These are phyloP conservation scores for Triplophysa dalaica DNA, from an alignment of 2,113 vertebrate species.

Conservation along the genomic window DNA sequence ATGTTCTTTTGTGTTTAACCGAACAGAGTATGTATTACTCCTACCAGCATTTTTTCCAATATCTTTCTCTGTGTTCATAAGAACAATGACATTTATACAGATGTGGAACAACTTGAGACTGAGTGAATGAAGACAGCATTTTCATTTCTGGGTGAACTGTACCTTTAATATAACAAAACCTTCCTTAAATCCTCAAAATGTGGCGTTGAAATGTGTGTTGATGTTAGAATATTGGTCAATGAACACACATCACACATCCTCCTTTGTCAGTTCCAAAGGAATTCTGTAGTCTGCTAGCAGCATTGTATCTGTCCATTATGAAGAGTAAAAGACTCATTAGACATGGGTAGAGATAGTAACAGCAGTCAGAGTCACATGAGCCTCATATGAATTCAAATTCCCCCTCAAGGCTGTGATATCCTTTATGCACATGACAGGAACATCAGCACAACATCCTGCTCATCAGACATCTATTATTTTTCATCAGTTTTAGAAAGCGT, in stretches of 20 bases:
- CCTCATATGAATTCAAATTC: slow-evolving; percentile 40
- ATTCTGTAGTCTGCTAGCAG: neutral
- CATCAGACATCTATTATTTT: slow-evolving; percentile 17
- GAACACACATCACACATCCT: neutral
- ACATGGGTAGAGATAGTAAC: neutral
- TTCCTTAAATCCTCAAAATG: too few species aligned
- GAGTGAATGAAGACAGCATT: too few species aligned
- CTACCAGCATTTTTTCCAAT: too few species aligned
- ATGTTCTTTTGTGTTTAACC: too few species aligned
- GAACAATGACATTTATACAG: too few species aligned
- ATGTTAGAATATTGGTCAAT: neutral
- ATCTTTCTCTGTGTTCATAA: too few species aligned
- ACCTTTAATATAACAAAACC: too few species aligned
- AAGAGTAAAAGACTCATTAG: slow-evolving; percentile 22
- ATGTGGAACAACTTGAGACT: too few species aligned
- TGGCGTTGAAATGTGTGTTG: neutral
- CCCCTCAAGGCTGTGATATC: slow-evolving; percentile 7
- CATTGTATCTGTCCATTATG: slow-evolving; percentile 12
- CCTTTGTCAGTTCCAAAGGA: slow-evolving; percentile 6
- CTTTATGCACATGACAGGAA: slow-evolving; percentile 35
- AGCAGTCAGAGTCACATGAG: slow-evolving; percentile 50
- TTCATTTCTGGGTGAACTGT: too few species aligned
- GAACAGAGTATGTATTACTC: too few species aligned
- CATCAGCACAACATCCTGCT: slow-evolving; percentile 15
- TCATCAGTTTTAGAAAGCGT: neutral